These are phyloP conservation scores for Limenitis camilla DNA, from an alignment of 2,888 invertebrate genomes.

Conservation along the genomic window DNA sequence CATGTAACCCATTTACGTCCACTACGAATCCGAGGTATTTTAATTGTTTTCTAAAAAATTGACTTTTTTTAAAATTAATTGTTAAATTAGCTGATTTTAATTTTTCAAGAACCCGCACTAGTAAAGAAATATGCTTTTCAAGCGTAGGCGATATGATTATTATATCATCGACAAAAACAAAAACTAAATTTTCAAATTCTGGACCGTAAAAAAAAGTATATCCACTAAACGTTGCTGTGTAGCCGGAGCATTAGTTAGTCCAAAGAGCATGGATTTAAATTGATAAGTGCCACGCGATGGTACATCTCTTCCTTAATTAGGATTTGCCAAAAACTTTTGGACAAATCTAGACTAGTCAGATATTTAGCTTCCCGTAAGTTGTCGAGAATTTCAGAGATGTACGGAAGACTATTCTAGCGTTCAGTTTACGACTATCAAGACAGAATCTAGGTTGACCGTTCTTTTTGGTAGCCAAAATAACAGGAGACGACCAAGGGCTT, in stretches of 20 bases:
- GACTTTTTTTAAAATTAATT: constrained; percentile 24
- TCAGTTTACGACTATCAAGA: constrained; percentile 26
- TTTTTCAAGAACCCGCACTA: constrained; percentile 21
- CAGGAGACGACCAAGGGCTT: constrained; percentile 29
- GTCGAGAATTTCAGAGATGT: constrained; percentile 21
- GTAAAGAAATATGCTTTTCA: constrained; percentile 25
- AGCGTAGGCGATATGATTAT: constrained; percentile 22
- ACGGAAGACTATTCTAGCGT: constrained; percentile 19
- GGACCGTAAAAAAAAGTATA: constrained; percentile 1
- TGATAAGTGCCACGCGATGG: not conserved
- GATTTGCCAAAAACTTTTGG: constrained; percentile 9
- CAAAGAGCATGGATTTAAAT: not conserved
- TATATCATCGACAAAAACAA: constrained; percentile 27
- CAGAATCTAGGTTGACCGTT: constrained; percentile 27
- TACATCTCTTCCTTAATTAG: not conserved
- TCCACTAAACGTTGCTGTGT: no score
- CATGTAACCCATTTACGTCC: constrained; percentile 25
- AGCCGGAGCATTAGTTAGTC: no score
- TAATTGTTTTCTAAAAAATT: constrained; percentile 26
- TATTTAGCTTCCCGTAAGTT: constrained; percentile 7
- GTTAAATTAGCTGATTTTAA: constrained; percentile 23
- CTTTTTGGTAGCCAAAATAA: constrained; percentile 24
- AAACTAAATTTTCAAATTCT: constrained; percentile 25
- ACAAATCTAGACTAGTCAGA: constrained; percentile 6
- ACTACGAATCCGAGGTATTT: constrained; percentile 28